Evolutionary conservation across 2,888 invertebrate genomes (phyloP), one percentile per base, ranked within the genome.

Genomic region (Andrena chrysosceles): DNA sequence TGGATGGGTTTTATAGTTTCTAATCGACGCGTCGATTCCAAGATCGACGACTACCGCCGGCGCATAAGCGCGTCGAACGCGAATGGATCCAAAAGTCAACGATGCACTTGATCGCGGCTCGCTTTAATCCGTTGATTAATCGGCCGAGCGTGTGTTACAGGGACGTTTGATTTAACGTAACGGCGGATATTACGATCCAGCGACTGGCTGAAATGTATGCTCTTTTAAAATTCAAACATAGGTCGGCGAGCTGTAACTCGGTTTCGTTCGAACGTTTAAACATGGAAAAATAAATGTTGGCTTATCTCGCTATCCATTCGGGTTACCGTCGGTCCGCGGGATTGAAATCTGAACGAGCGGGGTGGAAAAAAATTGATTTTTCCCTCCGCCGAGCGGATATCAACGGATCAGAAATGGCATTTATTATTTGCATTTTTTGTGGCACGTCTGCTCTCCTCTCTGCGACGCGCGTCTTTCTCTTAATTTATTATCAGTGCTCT

Each of bases 401-500:
- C 60, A 42, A 20, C 31, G 70, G 16, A 72, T 49, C 56, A 23
- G 23, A 26, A 23, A 49, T 35, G 56, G 23, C 68, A 56, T 78
- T 78, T 64, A 48, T 78, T 35, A 20, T 77, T 54, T 29, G 35
- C 35, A 56, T 64, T 76, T 42, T 35, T 29, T n/a, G 0, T 2
- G 10, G 52, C 35, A n/a, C 7, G 67, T 33, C 31, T 31, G 42
- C 31, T 6, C 23, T 8, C 23, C 8, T 26, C 4, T 23, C 23
- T 16, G 48, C 29, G 2, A 2, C 26, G 20, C 10, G 10, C 49
- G 2, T n/a, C 23, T n/a, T 48, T 13, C 56, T 31, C 48, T 64
- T 77, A 70, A 80, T 86, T 86, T 84, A 84, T 74, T 64, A 68
- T 77, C 49, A n/a, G n/a, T n/a, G n/a, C 66, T 54, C 75, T 67